These are phyloP conservation scores for Cariama cristata DNA, from an alignment of 2,113 vertebrate species.

Conservation along the genomic window DNA sequence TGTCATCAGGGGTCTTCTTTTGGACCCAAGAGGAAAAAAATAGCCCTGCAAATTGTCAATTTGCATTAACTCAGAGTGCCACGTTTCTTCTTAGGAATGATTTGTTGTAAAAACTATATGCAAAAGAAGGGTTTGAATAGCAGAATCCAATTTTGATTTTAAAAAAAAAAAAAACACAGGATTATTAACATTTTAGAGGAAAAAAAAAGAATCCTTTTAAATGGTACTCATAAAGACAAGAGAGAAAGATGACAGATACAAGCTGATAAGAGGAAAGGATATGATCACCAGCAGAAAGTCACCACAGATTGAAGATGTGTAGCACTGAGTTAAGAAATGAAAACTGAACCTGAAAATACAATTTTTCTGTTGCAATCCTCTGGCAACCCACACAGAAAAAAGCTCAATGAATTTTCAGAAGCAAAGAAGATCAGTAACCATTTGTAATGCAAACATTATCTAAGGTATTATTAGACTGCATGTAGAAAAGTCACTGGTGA, in stretches of 20 bases:
- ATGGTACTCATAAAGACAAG: not conserved
- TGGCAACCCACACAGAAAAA: not conserved
- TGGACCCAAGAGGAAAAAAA: not conserved
- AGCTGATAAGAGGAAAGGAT: not conserved
- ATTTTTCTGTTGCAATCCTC: not conserved
- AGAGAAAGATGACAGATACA: not conserved
- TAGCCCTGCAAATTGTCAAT: not conserved
- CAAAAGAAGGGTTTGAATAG: not conserved
- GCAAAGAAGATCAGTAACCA: rapidly evolving
- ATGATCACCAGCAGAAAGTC: not conserved
- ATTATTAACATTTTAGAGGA: not conserved
- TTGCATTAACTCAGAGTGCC: not conserved
- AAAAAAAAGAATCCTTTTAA: not conserved
- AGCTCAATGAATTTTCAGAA: not conserved
- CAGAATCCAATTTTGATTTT: not conserved
- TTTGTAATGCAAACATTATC: not conserved
- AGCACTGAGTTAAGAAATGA: not conserved
- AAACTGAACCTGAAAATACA: not conserved
- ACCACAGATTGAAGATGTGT: not conserved
- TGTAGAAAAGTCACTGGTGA: not conserved
- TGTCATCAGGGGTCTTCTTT: not conserved
- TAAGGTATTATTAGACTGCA: not conserved
- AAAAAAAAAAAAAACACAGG: not conserved
- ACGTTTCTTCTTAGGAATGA: not conserved
- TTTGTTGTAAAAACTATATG: not conserved